Evolutionary conservation across 1,140 invertebrate species (phyloP), one percentile per base, ranked within the genome.

Genomic region (Gryllus bimaculatus): DNA sequence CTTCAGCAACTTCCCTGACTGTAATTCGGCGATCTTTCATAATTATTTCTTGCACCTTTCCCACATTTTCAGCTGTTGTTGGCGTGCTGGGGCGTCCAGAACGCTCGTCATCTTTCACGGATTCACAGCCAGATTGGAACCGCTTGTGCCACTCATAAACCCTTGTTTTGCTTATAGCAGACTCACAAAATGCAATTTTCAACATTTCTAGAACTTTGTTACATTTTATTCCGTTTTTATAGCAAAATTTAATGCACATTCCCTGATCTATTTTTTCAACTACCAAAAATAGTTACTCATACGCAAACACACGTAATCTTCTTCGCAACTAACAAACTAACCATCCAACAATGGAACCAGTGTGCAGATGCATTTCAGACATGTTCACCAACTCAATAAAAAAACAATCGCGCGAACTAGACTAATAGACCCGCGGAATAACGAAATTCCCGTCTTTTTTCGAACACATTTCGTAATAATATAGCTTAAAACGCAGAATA

Each of bases 1-100:
- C n/a, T n/a, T n/a, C n/a, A n/a, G n/a, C n/a, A n/a, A n/a, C n/a
- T n/a, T n/a, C n/a, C n/a, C n/a, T n/a, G n/a, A n/a, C n/a, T n/a
- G n/a, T n/a, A n/a, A n/a, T n/a, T n/a, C n/a, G n/a, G n/a, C n/a
- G n/a, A n/a, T n/a, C n/a, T n/a, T n/a, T n/a, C n/a, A n/a, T n/a
- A n/a, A n/a, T n/a, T n/a, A n/a, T n/a, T n/a, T n/a, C n/a, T n/a
- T n/a, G n/a, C n/a, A n/a, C n/a, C n/a, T 75, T 75, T 78, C 82
- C 80, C 54, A 83, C 75, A 79, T 82, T 81, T 81, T 82, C 82
- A 81, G 82, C 79, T 48, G 79, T 83, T 80, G 79, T 81, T 81
- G 80, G 82, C 78, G 80, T 83, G 77, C 80, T 81, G 74, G 81
- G 80, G 74, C 80, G 80, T 80, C 82, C 79, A 75, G 81, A 74